A percentile compares a stretch with the other conserved stretches of the same genome.
These are phyloP conservation scores for Notamacropus eugenii DNA, from an alignment of 2,797 vertebrate genomes.

Conservation along the genomic window DNA sequence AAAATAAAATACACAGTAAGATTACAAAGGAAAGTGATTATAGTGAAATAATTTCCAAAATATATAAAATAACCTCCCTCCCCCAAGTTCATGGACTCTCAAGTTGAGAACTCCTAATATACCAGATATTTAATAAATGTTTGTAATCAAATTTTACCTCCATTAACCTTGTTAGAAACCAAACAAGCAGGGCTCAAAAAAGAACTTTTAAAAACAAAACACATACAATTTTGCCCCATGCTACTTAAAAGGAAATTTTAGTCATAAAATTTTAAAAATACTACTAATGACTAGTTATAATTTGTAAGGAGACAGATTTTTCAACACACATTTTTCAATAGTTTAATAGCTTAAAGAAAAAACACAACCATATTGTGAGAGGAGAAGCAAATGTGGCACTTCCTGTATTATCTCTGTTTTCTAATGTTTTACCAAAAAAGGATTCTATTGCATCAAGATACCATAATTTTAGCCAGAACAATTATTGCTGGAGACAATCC, in stretches of 20 bases:
- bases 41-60: background rate
- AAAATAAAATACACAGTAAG: background rate
- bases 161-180: background rate
- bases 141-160: background rate
- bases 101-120: background rate
- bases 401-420: conserved; percentile 3
- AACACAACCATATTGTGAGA: background rate
- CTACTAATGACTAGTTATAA: conserved; percentile 11
- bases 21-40: background rate
- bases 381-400: conserved; percentile 9
- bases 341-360: background rate
- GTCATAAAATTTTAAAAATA: conserved; percentile 19
- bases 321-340: background rate
- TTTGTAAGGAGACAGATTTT: background rate
- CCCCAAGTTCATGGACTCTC: background rate
- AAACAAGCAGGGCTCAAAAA: background rate
- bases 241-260: conserved; percentile 11
- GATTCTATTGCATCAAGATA: conserved; percentile 28
- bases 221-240: background rate
- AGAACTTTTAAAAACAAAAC: background rate
- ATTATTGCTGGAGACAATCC: conserved; percentile 42
- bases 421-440: conserved; percentile 40
- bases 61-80: background rate
- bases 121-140: background rate
- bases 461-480: conserved; percentile 40